Conservation (phyloP, 2,888 invertebrate genomes). For the Octonoba sinensis region DNA sequence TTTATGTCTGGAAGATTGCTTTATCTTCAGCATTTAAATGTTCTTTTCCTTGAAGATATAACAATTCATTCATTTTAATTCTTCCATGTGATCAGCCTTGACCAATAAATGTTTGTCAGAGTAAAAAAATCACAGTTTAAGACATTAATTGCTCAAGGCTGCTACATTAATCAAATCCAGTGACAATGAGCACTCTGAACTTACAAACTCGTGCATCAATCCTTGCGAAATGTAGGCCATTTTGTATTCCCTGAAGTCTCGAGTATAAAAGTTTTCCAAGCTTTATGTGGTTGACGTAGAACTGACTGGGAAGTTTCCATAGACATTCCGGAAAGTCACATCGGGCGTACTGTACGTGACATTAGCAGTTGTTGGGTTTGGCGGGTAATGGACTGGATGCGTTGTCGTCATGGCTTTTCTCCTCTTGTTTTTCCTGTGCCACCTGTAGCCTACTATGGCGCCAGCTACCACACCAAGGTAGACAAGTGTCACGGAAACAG, state of each 20-base stretch:
- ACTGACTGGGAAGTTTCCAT: conserved; percentile 62
- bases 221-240: too few relatives aligned
- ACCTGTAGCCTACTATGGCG: conserved; percentile 65
- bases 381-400: conserved; percentile 50
- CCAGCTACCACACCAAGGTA: conserved; percentile 65
- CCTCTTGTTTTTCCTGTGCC: conserved; percentile 59
- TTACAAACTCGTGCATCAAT: too few relatives aligned
- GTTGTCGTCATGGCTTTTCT: conserved; percentile 49
- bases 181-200: background rate
- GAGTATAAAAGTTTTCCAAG: background rate
- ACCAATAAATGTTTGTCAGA: too few relatives aligned
- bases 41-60: too few relatives aligned
- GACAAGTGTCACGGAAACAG: conserved; percentile 65
- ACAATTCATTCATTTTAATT: too few relatives aligned
- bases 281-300: conserved; percentile 53
- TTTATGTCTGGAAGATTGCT: too few relatives aligned
- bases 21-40: too few relatives aligned
- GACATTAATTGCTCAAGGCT: too few relatives aligned
- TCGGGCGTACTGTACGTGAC: conserved; percentile 59
- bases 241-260: too few relatives aligned
- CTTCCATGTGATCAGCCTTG: too few relatives aligned
- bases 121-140: too few relatives aligned
- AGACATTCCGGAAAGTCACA: conserved; percentile 63
- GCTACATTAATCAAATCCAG: background rate
- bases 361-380: conserved; percentile 47